Conservation (phyloP, 35 echinoderm and acorn worm genomes). For the Lytechinus pictus region DNA sequence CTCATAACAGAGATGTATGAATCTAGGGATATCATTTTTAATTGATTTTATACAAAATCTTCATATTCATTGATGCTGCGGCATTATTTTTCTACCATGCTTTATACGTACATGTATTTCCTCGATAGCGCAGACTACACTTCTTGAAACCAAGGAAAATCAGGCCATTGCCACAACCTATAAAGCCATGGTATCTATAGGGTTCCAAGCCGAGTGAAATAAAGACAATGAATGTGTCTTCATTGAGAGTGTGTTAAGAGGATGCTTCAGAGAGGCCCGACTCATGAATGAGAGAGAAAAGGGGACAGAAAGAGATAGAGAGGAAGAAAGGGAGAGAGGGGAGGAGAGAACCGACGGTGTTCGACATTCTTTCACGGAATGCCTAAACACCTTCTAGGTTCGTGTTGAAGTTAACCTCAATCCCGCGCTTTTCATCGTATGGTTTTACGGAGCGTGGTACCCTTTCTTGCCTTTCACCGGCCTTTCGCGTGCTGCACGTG, state of each 20-base stretch:
- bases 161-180: neutral
- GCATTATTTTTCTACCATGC: too few relatives aligned
- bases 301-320: too few relatives aligned
- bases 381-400: neutral
- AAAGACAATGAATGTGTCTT: constrained; percentile 5
- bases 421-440: neutral
- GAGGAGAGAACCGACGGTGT: neutral
- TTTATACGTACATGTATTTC: too few relatives aligned
- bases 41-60: too few relatives aligned
- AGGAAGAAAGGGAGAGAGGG: too few relatives aligned
- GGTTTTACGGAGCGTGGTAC: neutral
- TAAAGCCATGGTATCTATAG: neutral
- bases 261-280: neutral
- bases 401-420: neutral
- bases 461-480: neutral
- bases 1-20: too few relatives aligned
- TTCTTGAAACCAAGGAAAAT: neutral
- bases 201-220: neutral
- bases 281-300: neutral
- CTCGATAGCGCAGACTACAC: neutral
- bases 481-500: neutral
- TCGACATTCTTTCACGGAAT: neutral
- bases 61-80: too few relatives aligned
- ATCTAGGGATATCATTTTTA: too few relatives aligned
- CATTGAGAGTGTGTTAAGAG: neutral